Percentiles rank a stretch among this genome's conserved stretches.
These are phyloP conservation scores for Opisthocomus hoazin DNA, from an alignment of 2,113 vertebrate species.

Conservation along the genomic window DNA sequence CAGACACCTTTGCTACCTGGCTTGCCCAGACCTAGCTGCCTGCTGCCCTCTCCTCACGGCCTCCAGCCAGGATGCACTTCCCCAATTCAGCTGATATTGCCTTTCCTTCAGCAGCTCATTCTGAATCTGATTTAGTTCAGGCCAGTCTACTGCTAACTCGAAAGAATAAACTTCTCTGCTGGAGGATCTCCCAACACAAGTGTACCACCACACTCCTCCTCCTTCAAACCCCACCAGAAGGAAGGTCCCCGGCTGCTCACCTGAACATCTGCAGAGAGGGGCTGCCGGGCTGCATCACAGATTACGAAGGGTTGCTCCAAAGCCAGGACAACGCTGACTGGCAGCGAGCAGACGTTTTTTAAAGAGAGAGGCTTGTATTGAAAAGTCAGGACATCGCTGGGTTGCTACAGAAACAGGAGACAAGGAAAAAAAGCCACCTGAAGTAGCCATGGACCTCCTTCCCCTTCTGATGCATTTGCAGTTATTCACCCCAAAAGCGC, in stretches of 20 bases:
- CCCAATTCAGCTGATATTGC: not conserved
- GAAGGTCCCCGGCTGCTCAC: not conserved
- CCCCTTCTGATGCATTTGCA: not conserved
- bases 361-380: conserved; percentile 74
- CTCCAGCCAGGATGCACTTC: not conserved
- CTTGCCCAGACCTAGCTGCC: not conserved
- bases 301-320: conserved; percentile 75
- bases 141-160: not conserved
- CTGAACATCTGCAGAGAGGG: not conserved
- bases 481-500: not conserved
- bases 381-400: conserved; percentile 48
- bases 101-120: not conserved
- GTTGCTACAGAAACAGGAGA: conserved; percentile 55
- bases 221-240: not conserved
- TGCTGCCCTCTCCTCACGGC: not conserved
- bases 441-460: not conserved
- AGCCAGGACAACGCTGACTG: conserved; percentile 69
- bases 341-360: conserved; percentile 77
- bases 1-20: not conserved
- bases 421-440: not conserved
- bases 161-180: not conserved
- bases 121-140: not conserved
- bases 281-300: conserved; percentile 39
- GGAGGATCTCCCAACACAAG: not conserved
- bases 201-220: not conserved